Conservation (phyloP, 2,888 invertebrate species). For the Drosophila macrospina region DNA sequence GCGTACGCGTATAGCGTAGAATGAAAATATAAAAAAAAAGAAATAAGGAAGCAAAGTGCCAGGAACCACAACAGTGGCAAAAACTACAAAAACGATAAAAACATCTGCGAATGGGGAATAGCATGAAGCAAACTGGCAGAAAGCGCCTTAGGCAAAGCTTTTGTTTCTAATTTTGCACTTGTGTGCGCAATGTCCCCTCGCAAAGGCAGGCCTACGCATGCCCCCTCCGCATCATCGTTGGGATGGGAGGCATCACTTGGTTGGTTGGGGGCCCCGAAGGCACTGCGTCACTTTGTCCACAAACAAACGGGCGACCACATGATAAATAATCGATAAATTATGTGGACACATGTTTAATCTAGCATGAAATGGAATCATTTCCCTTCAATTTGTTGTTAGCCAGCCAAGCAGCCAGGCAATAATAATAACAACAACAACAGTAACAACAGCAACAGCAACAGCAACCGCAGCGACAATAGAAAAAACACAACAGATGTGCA, state of each 20-base stretch:
- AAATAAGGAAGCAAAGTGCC: constrained; percentile 14
- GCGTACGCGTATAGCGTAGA: constrained; percentile 37
- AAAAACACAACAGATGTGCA: constrained; percentile 52
- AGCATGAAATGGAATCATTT: constrained; percentile 85
- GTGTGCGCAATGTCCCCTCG: constrained; percentile 65
- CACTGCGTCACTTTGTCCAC: constrained; percentile 69
- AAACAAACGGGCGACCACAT: constrained; percentile 72
- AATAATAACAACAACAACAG: constrained; percentile 29
- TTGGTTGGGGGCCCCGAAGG: constrained; percentile 40
- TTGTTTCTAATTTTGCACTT: constrained; percentile 81
- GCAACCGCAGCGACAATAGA: constrained; percentile 24
- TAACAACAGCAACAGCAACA: constrained; percentile 16
- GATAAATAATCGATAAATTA: constrained; percentile 85
- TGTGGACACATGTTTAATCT: constrained; percentile 85
- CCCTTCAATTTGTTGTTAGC: constrained; percentile 83
- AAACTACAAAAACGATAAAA: constrained; percentile 32
- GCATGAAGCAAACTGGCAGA: constrained; percentile 36
- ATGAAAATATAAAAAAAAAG: constrained; percentile 22
- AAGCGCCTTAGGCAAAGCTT: constrained; percentile 67
- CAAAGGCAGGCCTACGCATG: constrained; percentile 62
- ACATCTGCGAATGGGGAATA: constrained; percentile 31
- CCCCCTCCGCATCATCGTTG: constrained; percentile 1
- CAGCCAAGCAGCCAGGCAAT: constrained; percentile 49
- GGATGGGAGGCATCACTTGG: constrained; percentile 2
- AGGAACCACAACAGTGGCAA: constrained; percentile 19